phyloP scores from a whole-genome alignment of 2,888 invertebrate genomes.

The Lordiphosa andalusiaca region DNA sequence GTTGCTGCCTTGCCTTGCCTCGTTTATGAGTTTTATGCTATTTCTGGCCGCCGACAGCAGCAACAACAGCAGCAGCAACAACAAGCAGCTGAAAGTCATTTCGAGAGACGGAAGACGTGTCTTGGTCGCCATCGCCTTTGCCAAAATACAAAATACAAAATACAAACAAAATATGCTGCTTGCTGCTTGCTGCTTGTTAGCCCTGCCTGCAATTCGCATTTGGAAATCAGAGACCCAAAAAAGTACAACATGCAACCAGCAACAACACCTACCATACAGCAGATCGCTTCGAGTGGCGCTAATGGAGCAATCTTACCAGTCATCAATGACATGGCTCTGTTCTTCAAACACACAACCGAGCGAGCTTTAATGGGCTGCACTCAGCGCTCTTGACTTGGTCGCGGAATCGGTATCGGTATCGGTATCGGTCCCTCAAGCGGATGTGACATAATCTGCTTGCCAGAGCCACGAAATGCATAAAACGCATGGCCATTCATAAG shows the following conservation, averaged over 20 bases:
- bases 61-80: slow-evolving; percentile 29
- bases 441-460: slow-evolving; percentile 67
- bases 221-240: slow-evolving; percentile 37
- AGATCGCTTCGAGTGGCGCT: slow-evolving; percentile 53
- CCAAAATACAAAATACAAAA: slow-evolving; percentile 36
- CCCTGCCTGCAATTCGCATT: slow-evolving; percentile 65
- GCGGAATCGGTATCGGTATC: slow-evolving; percentile 26
- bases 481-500: slow-evolving; percentile 61
- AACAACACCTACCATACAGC: slow-evolving; percentile 19
- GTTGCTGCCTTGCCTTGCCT: slow-evolving; percentile 45
- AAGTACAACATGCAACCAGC: slow-evolving; percentile 1
- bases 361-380: slow-evolving; percentile 9
- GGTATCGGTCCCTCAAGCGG: slow-evolving; percentile 43
- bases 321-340: slow-evolving; percentile 22
- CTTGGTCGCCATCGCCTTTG: slow-evolving; percentile 51
- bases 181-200: slow-evolving; percentile 64
- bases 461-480: slow-evolving; percentile 47
- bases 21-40: slow-evolving; percentile 74
- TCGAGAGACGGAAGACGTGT: slow-evolving; percentile 55
- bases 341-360: slow-evolving; percentile 20
- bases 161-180: slow-evolving; percentile 15
- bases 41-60: slow-evolving; percentile 66
- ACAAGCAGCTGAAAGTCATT: slow-evolving; percentile 59
- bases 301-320: slow-evolving; percentile 52
- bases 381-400: slow-evolving; percentile 14